Evolutionary conservation across 2,888 invertebrate species (phyloP), one percentile per base, ranked within the genome.

Genomic region (Alloscopus bannaensis): DNA sequence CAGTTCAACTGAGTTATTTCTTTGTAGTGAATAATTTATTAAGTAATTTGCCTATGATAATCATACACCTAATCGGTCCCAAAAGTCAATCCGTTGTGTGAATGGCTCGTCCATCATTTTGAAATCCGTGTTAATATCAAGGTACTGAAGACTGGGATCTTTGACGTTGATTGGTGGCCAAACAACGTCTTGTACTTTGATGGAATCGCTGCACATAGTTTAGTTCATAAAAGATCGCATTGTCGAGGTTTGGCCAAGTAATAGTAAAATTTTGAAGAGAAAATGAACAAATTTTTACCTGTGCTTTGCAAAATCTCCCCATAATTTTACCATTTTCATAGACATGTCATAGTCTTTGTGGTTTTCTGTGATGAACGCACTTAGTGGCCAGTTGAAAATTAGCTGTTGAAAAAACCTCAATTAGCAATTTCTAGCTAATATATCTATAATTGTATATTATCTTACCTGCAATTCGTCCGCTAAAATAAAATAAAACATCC

Each of bases 41-140:
- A n/a, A n/a, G n/a, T n/a, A n/a, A n/a, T n/a, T n/a, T n/a, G n/a
- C n/a, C n/a, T n/a, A n/a, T n/a, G n/a, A n/a, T n/a, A n/a, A 31
- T 70, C 31, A 77, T 8, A 77, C 31, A 29, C 66, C 71, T 31
- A 81, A 26, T n/a, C 22, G 45, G 8, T 78, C 42, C 82, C 81
- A 82, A 45, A 83, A 83, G 8, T 72, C 20, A 18, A 83, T 71
- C 50, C 82, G 71, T 18, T 76, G 59, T 18, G 62, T 29, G 70
- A 82, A 83, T 1, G 83, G 83, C 55, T 83, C 83, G 50, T 69
- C 47, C 16, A 75, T 64, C 59, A 83, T 64, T 66, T 42, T 64
- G n/a, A 72, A 57, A 20, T 52, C 26, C n/a, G 28, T 13, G 28
- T 81, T 60, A 11, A 83, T 69, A 31, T 70, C 40, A 13, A 83